These are phyloP conservation scores for Mimumesa dahlbomi DNA, from an alignment of 2,888 invertebrate genomes.

Conservation along the genomic window DNA sequence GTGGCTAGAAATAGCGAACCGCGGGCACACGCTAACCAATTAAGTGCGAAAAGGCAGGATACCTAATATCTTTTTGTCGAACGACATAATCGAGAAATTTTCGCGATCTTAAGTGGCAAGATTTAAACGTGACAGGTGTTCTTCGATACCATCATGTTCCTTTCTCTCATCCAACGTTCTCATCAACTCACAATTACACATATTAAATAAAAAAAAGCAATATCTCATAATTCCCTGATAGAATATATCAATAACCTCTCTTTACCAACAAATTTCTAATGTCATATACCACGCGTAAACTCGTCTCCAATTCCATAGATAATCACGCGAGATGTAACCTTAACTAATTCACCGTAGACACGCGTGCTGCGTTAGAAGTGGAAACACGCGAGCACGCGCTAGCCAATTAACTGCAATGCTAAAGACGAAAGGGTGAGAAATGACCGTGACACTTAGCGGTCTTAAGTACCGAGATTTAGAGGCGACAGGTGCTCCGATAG, in stretches of 20 bases:
- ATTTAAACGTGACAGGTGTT: constrained; percentile 75
- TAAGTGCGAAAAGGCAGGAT: constrained; percentile 35
- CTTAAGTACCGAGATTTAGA: constrained; percentile 79
- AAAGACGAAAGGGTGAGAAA: constrained; percentile 63
- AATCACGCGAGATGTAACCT: constrained; percentile 12
- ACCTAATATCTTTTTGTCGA: neutral
- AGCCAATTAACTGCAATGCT: constrained; percentile 77
- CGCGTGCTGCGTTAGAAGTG: constrained; percentile 37
- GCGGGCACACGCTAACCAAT: constrained; percentile 36
- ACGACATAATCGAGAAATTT: constrained; percentile 20
- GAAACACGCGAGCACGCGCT: constrained; percentile 58
- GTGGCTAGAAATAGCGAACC: constrained; percentile 68
- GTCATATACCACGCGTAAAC: too few relatives aligned
- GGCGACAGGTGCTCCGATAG: constrained; percentile 75
- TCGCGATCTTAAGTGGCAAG: constrained; percentile 70
- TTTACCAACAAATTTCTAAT: too few relatives aligned
- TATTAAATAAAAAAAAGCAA: too few relatives aligned
- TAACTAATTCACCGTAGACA: constrained; percentile 43
- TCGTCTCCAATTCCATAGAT: too few relatives aligned
- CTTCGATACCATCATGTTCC: constrained; percentile 28
- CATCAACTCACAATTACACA: neutral
- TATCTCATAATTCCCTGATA: too few relatives aligned
- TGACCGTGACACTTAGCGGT: constrained; percentile 68
- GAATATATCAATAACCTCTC: too few relatives aligned
- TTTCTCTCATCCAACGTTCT: neutral